A percentile compares a stretch with the other conserved stretches of the same genome.
Evolutionary conservation across 2,113 vertebrate species (phyloP).

Genomic region (Marmota flaviventris): DNA sequence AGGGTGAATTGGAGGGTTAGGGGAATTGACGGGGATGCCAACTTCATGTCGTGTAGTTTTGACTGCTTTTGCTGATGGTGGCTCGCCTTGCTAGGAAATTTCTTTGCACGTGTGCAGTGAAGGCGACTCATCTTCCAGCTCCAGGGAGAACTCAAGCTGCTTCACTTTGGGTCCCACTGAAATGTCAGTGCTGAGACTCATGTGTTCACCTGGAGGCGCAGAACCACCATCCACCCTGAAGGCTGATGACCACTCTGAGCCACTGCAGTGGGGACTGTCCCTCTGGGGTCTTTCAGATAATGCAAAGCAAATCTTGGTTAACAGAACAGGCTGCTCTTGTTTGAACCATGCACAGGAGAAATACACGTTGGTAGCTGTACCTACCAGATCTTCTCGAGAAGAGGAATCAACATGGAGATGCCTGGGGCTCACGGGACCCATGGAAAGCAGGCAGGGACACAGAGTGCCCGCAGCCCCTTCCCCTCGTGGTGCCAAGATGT

Average conservation of each 20-base stretch:
- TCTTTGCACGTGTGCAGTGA: not conserved
- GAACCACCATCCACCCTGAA: not conserved
- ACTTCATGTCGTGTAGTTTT: not conserved
- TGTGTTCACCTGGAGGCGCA: not conserved
- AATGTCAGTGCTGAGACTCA: not conserved
- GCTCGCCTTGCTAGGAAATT: not conserved
- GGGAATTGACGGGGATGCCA: not conserved
- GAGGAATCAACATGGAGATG: fast-evolving
- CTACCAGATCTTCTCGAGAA: not conserved
- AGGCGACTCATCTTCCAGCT: not conserved
- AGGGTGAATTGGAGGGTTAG: not conserved
- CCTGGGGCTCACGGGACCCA: fast-evolving
- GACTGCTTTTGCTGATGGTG: not conserved
- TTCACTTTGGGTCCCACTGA: not conserved
- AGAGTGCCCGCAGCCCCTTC: not conserved
- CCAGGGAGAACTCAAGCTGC: not conserved
- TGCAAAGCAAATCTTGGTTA: not conserved
- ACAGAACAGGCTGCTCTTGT: not conserved
- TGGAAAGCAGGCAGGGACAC: not conserved
- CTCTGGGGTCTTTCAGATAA: not conserved
- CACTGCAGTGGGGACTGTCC: not conserved
- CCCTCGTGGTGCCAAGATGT: not conserved
- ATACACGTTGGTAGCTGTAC: not conserved
- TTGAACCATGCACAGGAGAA: not conserved
- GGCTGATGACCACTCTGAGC: not conserved